These are phyloP conservation scores for Orussus abietinus DNA, from an alignment of 1,140 invertebrate species.

Conservation along the genomic window DNA sequence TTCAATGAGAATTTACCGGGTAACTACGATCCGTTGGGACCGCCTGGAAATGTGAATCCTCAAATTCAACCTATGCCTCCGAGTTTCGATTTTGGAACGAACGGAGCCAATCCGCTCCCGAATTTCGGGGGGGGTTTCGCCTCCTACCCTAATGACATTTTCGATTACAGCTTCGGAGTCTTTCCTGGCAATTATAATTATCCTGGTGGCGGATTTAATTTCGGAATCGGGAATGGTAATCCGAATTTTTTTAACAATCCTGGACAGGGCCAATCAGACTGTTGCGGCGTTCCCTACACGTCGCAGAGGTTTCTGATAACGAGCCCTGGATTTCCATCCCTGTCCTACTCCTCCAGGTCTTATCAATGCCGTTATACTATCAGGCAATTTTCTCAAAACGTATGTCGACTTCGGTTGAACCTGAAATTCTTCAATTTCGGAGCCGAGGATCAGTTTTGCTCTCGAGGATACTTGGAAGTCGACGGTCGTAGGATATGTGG, in stretches of 20 bases:
- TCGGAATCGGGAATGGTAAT: conserved; percentile 1
- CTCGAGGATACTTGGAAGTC: conserved; percentile 53
- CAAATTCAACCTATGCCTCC: too few relatives aligned
- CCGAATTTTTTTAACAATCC: conserved; percentile 7
- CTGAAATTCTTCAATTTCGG: conserved; percentile 59
- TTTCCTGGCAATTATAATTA: not conserved
- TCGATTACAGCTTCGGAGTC: conserved; percentile 3
- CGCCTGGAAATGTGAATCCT: too few relatives aligned
- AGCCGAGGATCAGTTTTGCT: conserved; percentile 40
- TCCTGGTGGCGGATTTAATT: not conserved
- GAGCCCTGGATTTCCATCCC: conserved; percentile 56
- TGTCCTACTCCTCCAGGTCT: conserved; percentile 11
- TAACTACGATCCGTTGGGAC: too few relatives aligned
- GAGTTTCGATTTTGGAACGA: too few relatives aligned
- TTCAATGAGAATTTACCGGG: too few relatives aligned
- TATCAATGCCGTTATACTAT: conserved; percentile 54
- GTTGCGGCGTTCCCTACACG: conserved; percentile 49
- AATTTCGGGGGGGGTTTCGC: too few relatives aligned
- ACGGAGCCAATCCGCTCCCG: too few relatives aligned
- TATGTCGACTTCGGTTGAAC: conserved; percentile 54
- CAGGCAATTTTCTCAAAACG: conserved; percentile 43
- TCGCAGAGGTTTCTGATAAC: conserved; percentile 51
- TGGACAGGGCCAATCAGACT: conserved; percentile 16
- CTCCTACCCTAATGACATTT: not conserved
- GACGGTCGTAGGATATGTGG: conserved; percentile 58